Evolutionary conservation across 2,113 vertebrate genomes (phyloP).

Genomic region (Otolemur garnettii): DNA sequence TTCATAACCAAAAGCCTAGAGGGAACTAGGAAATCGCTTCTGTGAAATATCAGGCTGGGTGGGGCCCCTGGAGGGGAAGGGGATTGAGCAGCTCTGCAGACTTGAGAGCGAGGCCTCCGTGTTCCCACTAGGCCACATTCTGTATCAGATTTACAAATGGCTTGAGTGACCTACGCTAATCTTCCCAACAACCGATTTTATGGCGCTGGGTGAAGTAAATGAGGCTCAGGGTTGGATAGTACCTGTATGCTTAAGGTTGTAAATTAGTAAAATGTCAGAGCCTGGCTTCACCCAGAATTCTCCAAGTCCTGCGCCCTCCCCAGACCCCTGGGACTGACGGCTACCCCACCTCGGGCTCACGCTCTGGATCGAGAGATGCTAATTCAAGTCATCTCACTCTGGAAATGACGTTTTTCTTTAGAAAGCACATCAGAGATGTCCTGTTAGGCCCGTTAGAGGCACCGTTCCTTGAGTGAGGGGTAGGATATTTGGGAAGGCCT

Average conservation of each 20-base stretch:
- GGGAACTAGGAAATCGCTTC: background rate
- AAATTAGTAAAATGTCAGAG: conserved; percentile 33
- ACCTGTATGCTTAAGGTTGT: conserved; percentile 1
- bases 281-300: background rate
- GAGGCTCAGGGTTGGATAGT: background rate
- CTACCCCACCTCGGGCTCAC: background rate
- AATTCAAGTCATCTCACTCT: background rate
- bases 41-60: background rate
- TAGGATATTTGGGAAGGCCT: background rate
- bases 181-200: conserved; percentile 6
- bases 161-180: background rate
- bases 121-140: background rate
- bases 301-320: background rate
- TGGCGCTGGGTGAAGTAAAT: conserved; percentile 1
- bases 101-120: background rate
- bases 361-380: background rate
- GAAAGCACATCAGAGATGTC: background rate
- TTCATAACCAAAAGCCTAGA: background rate
- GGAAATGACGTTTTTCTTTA: background rate
- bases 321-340: background rate
- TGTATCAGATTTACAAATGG: background rate
- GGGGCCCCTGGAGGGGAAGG: background rate
- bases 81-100: rapidly evolving
- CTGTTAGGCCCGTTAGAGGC: background rate
- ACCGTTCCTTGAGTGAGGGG: background rate